phyloP scores from a whole-genome alignment of 2,797 vertebrate genomes.

The Stomatorhinus walkeri region DNA sequence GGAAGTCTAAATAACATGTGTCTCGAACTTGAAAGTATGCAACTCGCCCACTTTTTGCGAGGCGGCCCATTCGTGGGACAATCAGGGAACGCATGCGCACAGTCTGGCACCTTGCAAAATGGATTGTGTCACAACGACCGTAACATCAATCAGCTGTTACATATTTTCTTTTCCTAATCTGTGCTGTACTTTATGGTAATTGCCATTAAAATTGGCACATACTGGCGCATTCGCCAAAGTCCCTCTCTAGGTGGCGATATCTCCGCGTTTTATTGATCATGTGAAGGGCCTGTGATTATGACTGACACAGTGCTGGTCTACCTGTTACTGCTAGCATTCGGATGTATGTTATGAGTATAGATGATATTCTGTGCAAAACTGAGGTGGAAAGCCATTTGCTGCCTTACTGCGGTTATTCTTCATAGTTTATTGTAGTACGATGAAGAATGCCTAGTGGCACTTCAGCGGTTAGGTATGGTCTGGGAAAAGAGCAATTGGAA shows the following conservation, averaged over 20 bases:
- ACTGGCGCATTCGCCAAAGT: background rate
- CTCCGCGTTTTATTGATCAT: constrained; percentile 18
- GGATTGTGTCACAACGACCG: background rate
- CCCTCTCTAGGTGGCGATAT: background rate
- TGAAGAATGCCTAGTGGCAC: constrained; percentile 5
- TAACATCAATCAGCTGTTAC: background rate
- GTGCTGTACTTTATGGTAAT: constrained; percentile 1
- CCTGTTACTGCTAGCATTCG: constrained; percentile 8
- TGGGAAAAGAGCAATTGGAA: background rate
- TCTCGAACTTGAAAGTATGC: background rate
- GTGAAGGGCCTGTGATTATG: constrained; percentile 6
- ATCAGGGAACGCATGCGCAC: background rate
- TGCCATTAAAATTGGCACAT: constrained; percentile 6
- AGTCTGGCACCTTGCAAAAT: background rate
- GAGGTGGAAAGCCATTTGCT: background rate
- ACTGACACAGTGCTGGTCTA: background rate
- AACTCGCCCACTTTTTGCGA: background rate
- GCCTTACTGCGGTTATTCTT: constrained; percentile 7
- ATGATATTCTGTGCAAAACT: constrained; percentile 19
- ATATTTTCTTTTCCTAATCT: background rate
- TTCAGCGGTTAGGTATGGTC: background rate
- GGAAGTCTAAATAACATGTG: background rate
- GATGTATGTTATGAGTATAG: constrained; percentile 19
- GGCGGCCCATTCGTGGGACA: background rate
- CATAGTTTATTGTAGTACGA: background rate